A percentile compares a stretch with the other conserved stretches of the same genome.
Conservation (phyloP, 1,140 invertebrate species). For the Drosophila nigromelanica region DNA sequence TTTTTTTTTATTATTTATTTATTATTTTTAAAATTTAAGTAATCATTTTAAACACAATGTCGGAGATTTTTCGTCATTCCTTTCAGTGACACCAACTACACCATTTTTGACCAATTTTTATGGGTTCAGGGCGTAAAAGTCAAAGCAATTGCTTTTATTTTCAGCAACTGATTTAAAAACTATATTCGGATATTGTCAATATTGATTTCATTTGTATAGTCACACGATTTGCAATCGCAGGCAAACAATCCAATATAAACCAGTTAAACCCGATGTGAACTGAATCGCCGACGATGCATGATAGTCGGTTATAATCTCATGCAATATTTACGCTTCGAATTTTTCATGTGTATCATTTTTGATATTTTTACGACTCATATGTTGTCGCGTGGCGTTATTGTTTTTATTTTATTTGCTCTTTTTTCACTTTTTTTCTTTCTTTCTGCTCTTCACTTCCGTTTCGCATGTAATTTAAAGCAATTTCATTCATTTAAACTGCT, state of each 20-base stretch:
- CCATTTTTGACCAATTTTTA: too few relatives aligned
- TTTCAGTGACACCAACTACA: too few relatives aligned
- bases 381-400: conserved; percentile 2
- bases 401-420: conserved; percentile 26
- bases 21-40: too few relatives aligned
- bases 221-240: not conserved
- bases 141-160: not conserved
- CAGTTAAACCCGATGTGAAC: conserved; percentile 6
- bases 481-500: conserved; percentile 75
- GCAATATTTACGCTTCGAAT: conserved; percentile 73
- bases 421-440: conserved; percentile 30
- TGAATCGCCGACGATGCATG: conserved; percentile 57
- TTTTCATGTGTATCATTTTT: conserved; percentile 65
- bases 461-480: conserved; percentile 71
- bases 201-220: not conserved
- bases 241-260: conserved; percentile 20
- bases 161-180: too few relatives aligned
- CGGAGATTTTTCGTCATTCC: too few relatives aligned
- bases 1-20: too few relatives aligned
- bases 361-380: conserved; percentile 24
- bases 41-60: too few relatives aligned
- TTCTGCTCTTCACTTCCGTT: conserved; percentile 60
- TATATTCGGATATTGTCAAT: not conserved
- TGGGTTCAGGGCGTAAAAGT: too few relatives aligned
- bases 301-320: conserved; percentile 77